Base-by-base conservation (phyloP, 2,113 vertebrate genomes). In the Aptenodytes forsteri region DNA sequence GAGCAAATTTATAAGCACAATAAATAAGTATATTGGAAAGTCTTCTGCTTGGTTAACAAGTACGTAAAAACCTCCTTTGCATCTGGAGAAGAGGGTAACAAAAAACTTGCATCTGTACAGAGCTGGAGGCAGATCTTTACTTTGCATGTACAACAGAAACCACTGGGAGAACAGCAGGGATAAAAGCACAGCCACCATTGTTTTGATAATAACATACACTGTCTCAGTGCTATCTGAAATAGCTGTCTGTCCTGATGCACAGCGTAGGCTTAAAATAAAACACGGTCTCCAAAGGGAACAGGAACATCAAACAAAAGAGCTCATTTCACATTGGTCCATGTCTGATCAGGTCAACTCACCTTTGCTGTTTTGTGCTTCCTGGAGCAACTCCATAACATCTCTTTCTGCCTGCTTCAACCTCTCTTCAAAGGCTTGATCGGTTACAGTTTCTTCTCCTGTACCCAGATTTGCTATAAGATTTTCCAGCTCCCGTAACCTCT, bases 381-480 rank as follows among this genome's bases (percentile, higher is more conserved):
- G 97, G 10, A 99, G 98, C 70, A 99, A 97, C 61, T 99, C 99
- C 64, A 52, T 98, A 56, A 99, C 99, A 38, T 99, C 98, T 71
- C 97, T 98, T 94, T 99, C 99, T 1, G 99, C 99, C 94, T 99
- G 99, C 95, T 99, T 99, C 47, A 99, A 98, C 22, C 99, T 98
- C 13, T 99, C 99, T 95, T 99, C 99, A 23, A 99, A 99, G 80
- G 99, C 99, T 92, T 99, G 96, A 78, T 99, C 99, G 2, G 98
- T 99, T 80, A 99, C 98, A 3, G 97, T 83, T 38, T 99, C 99
- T 89, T 98, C 98, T 44, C 99, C 99, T 0, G 98, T 98, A 75
- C 99, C 99, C 10, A 99, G 98, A 89, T 99, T 99, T 64, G 99
- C 99, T 46, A 99, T 98, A 67, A 99, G 98, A 14, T 98, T 98